These are phyloP conservation scores for Poecilia picta DNA, from an alignment of 2,797 vertebrate genomes.

Conservation along the genomic window DNA sequence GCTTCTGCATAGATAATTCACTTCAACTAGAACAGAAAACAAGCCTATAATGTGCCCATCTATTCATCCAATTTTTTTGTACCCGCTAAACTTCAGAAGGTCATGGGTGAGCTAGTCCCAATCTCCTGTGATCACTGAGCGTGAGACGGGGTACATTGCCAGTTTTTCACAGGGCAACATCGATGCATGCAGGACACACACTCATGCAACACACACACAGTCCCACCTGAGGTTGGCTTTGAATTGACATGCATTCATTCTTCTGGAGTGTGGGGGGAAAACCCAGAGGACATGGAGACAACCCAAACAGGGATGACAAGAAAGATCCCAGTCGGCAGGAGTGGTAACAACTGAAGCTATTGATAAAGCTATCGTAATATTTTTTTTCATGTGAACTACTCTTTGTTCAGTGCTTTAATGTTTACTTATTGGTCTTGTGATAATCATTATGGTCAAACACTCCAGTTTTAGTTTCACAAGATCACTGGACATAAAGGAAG, in stretches of 20 bases:
- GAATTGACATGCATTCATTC: background rate
- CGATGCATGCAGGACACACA: background rate
- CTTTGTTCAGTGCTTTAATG: background rate
- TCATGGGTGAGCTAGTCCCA: background rate
- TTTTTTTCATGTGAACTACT: background rate
- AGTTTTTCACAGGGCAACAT: background rate
- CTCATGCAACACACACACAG: background rate
- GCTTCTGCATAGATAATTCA: background rate
- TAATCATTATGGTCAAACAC: background rate
- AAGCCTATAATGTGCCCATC: background rate
- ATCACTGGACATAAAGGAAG: background rate
- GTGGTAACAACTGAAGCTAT: background rate
- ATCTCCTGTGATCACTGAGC: background rate
- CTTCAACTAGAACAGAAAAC: background rate
- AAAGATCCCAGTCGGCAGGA: background rate
- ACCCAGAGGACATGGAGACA: background rate
- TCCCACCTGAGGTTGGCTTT: background rate
- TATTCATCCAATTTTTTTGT: background rate
- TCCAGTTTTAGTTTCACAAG: background rate
- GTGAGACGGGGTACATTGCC: background rate
- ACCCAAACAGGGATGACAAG: background rate
- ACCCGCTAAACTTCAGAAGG: background rate
- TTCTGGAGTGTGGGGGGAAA: background rate
- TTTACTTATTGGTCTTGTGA: background rate
- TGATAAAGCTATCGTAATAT: background rate